Evolutionary conservation across 2,797 vertebrate genomes (phyloP).

Genomic region (Sciurus carolinensis): DNA sequence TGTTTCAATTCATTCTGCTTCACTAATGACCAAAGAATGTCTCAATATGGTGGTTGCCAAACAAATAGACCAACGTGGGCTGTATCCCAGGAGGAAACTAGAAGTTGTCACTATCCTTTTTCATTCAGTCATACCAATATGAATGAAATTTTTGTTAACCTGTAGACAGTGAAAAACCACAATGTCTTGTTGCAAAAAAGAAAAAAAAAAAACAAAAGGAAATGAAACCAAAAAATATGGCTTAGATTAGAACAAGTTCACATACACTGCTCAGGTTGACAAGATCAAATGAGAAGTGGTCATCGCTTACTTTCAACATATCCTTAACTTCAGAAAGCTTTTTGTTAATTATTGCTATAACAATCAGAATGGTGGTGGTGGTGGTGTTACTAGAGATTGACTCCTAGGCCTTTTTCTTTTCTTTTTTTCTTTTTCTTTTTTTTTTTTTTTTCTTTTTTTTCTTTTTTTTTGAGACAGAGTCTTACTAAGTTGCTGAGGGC

Average conservation of each 20-base stretch:
- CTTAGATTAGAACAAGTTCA: neutral
- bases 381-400: too few relatives aligned
- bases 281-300: neutral
- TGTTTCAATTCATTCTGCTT: neutral
- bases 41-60: neutral
- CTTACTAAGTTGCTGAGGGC: too few relatives aligned
- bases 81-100: neutral
- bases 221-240: neutral
- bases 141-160: neutral
- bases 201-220: neutral
- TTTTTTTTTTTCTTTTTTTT: too few relatives aligned
- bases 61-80: neutral
- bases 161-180: constrained; percentile 27
- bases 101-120: constrained; percentile 29
- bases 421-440: too few relatives aligned
- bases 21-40: neutral
- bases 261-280: neutral
- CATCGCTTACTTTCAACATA: neutral
- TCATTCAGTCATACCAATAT: neutral
- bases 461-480: too few relatives aligned
- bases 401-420: too few relatives aligned
- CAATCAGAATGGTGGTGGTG: neutral
- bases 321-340: neutral
- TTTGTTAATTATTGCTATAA: neutral
- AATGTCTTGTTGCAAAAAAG: neutral